Conservation (phyloP, 1,140 invertebrate species). For the Nephotettix cincticeps region DNA sequence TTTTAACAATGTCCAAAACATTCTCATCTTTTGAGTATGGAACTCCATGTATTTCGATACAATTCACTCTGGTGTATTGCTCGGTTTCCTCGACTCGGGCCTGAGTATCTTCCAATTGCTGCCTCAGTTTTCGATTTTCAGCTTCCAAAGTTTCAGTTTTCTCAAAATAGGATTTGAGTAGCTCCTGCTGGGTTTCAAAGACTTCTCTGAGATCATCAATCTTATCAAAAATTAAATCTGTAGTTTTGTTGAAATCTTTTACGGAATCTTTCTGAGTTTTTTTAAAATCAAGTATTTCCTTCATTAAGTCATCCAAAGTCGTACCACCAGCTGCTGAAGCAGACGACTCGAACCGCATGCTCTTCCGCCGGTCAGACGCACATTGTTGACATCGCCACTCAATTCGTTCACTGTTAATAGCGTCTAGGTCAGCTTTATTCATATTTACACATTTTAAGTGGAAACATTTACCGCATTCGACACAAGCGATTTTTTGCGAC, state of each 20-base stretch:
- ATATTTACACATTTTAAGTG: not conserved
- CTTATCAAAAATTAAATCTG: not conserved
- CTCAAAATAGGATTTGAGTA: too few relatives aligned
- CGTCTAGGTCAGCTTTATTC: not conserved
- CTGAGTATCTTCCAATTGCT: not conserved
- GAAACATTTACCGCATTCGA: not conserved
- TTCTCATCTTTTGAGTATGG: not conserved
- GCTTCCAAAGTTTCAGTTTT: not conserved
- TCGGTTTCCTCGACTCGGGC: not conserved
- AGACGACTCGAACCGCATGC: not conserved
- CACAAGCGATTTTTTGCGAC: not conserved
- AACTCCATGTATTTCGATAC: slow-evolving; percentile 20
- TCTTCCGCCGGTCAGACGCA: not conserved
- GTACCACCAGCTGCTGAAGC: not conserved
- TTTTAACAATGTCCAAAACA: slow-evolving; percentile 10
- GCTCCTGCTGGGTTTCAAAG: too few relatives aligned
- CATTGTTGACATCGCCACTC: not conserved
- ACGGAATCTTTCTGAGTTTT: not conserved
- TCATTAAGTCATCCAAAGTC: not conserved
- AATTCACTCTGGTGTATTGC: slow-evolving; percentile 21
- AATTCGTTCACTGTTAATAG: not conserved
- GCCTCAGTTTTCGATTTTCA: slow-evolving; percentile 1
- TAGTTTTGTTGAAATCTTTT: not conserved
- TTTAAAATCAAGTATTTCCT: not conserved
- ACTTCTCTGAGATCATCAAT: not conserved